Evolutionary conservation across 2,888 invertebrate genomes (phyloP).

Genomic region (Mesorhabditis spiculigera): DNA sequence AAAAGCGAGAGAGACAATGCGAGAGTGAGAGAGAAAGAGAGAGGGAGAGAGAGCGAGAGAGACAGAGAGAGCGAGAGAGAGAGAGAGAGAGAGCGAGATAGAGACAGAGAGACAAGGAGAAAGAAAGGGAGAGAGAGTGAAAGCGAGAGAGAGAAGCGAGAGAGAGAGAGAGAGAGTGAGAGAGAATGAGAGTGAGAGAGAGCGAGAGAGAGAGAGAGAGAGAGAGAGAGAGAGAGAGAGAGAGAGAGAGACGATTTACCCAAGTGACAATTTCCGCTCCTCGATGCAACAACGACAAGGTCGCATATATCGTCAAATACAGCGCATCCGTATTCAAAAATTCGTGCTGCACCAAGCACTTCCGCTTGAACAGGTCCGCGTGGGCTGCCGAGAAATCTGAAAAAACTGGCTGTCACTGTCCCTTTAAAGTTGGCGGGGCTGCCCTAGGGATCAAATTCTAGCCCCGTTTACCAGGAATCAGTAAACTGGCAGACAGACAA

Average conservation of each 20-base stretch:
- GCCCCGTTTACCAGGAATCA: not conserved
- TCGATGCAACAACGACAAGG: slow-evolving; percentile 27
- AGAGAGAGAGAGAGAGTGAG: not conserved
- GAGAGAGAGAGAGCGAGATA: too few species aligned
- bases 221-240: too few species aligned
- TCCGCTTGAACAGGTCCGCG: slow-evolving; percentile 35
- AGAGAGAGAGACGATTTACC: slow-evolving; percentile 13
- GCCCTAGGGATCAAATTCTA: not conserved
- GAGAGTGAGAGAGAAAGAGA: too few species aligned
- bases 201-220: too few species aligned
- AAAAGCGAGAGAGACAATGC: too few species aligned
- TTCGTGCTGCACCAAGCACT: slow-evolving; percentile 37
- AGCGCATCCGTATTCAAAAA: slow-evolving; percentile 49
- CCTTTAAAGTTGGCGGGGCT: not conserved
- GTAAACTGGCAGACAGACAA: not conserved
- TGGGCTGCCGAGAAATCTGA: slow-evolving; percentile 43
- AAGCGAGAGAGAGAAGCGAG: too few species aligned
- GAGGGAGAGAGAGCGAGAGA: too few species aligned
- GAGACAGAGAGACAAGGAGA: too few species aligned
- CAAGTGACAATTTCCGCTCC: slow-evolving; percentile 15
- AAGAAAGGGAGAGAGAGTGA: too few species aligned
- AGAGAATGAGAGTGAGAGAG: too few species aligned
- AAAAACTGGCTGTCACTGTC: slow-evolving; percentile 5
- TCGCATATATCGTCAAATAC: slow-evolving; percentile 43
- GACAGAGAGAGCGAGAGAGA: too few species aligned